Evolutionary conservation across 2,888 invertebrate genomes (phyloP), one percentile per base, ranked within the genome.

Genomic region (Agelastica alni): DNA sequence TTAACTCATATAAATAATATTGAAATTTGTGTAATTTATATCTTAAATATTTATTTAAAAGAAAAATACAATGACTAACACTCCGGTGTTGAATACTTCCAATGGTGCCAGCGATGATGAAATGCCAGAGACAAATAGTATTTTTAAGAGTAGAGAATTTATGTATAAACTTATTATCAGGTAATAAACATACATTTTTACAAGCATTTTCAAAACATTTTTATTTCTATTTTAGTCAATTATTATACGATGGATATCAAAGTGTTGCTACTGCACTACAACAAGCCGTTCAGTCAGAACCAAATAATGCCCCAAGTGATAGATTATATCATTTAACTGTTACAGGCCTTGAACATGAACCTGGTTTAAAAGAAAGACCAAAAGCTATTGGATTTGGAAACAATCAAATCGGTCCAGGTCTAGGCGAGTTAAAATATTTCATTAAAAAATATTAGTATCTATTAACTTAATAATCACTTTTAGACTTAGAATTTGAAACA

Each of bases 171-270:
- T 96, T 68, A 94, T 96, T 63, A 93, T 96, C 68, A 95, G 96
- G 96, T 91, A 76, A 37, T 71, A 13, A 31, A 3, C 9, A 5
- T 2, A 32, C 1, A 14, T 32, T 13, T 12, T 10, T 14, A 2
- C 7, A 32, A 5, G 10, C 12, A 14, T 12, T 12, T 14, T 20
- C 16, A n/a, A n/a, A n/a, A n/a, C 28, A 26, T 26, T 26, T 7
- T 7, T 26, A 3, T 26, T 26, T 26, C 9, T 26, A 26, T 26
- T 82, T 26, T 75, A 99, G 99, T 69, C 99, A 99, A 77, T 80
- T 99, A 46, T 94, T 92, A 76, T 98, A 99, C 72, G 99, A 99
- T 85, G 98, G 98, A 0, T 89, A 95, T 75, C 94, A 96, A 74
- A 86, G 88, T n/a, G 81, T 97, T 43, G 98, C 96, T 0, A 87